Base-by-base conservation (phyloP, 2,797 vertebrate genomes). In the Pseudochromis fuscus region DNA sequence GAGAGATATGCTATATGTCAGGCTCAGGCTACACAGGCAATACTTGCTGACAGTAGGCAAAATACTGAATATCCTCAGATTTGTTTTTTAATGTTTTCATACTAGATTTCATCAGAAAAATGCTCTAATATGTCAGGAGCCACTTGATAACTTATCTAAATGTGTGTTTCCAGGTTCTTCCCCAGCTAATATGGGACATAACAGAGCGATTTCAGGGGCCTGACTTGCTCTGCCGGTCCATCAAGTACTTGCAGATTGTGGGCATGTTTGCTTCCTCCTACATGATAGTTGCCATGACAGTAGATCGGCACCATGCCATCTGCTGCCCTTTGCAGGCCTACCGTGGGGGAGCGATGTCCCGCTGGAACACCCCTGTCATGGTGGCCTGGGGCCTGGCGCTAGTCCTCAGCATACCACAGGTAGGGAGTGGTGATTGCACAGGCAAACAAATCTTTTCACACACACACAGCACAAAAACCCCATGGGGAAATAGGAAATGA, bases 191-290 rank as follows among this genome's bases (percentile, higher is more conserved):
- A 66, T 99, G 98, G 98, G 96, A 98, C 83, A 94, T 98, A 86
- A 98, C 97, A 0, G 97, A 94, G 72, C 93, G 92, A 50, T 99
- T 99, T 89, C 91, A 94, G 87, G 97, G 97, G 18, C 95, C 98
- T 0, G 97, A 99, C 79, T 53, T 93, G 0, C 93, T 99, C 56
- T 99, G 98, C 90, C 93, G 95, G 46, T 87, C 90, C 0, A 82
- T 99, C 82, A 99, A 98, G 86, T 99, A 99, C 89, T 93, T 98
- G 89, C 98, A 99, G 92, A 96, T 96, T 63, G 95, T 99, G 77
- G 97, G 97, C 85, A 99, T 99, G 97, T 99, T 98, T 38, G 95
- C 97, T 42, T 99, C 98, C 67, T 97, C 98, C 69, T 99, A 97
- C 89, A 96, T 97, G 97, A 96, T 99, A 38, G 92, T 99, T 72